phyloP scores from a whole-genome alignment of 2,888 invertebrate genomes.

The Itoplectis maculator region DNA sequence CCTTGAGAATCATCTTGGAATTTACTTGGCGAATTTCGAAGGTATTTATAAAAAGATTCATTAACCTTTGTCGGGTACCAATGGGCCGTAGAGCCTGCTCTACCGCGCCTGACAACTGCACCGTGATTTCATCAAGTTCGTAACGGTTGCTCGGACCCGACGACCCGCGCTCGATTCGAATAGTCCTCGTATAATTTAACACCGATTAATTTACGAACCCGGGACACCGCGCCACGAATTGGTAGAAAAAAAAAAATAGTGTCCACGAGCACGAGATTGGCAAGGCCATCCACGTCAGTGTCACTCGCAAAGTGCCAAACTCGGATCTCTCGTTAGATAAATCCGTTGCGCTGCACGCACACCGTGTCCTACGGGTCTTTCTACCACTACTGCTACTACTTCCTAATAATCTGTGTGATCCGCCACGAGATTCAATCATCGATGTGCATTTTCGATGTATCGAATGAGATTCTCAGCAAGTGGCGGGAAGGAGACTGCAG shows the following conservation, averaged over 20 bases:
- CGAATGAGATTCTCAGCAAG: slow-evolving; percentile 41
- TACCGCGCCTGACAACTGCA: slow-evolving; percentile 58
- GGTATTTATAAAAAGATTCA: slow-evolving; percentile 55
- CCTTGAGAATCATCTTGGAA: not conserved
- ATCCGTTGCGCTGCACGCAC: slow-evolving; percentile 23
- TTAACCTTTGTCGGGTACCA: slow-evolving; percentile 45
- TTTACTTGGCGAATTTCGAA: slow-evolving; percentile 36
- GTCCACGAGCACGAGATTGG: slow-evolving; percentile 24
- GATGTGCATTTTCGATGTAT: slow-evolving; percentile 56
- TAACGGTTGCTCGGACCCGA: slow-evolving; percentile 42
- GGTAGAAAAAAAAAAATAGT: slow-evolving; percentile 23
- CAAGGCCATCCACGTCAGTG: slow-evolving; percentile 67
- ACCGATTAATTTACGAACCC: slow-evolving; percentile 34
- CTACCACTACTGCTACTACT: too few relatives aligned
- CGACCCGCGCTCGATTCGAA: slow-evolving; percentile 51
- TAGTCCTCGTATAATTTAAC: slow-evolving; percentile 53
- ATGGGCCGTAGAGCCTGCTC: slow-evolving; percentile 11
- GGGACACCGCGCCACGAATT: slow-evolving; percentile 32
- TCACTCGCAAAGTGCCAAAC: slow-evolving; percentile 50
- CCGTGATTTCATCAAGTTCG: slow-evolving; percentile 35
- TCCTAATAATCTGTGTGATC: slow-evolving; percentile 25
- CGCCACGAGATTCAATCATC: slow-evolving; percentile 54
- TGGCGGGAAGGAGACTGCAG: slow-evolving; percentile 31
- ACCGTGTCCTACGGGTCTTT: not conserved
- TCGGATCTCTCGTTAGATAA: slow-evolving; percentile 13